Conservation (phyloP, 1,140 invertebrate species). For the Berghia stephanieae region DNA sequence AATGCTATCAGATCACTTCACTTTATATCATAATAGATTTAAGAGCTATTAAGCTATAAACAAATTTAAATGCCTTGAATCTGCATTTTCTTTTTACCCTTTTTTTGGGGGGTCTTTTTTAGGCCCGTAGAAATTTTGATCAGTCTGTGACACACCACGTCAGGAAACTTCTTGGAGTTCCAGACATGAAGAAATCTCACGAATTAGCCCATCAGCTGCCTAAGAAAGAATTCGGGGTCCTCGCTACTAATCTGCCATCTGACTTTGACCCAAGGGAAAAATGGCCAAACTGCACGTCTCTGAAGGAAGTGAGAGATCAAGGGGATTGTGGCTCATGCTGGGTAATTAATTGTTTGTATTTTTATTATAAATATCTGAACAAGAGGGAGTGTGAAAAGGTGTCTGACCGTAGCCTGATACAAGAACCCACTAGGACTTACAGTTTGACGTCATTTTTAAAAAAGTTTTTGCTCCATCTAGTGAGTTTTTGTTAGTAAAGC, state of each 20-base stretch:
- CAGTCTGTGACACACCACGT: conserved; percentile 15
- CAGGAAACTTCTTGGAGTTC: conserved; percentile 37
- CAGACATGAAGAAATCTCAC: conserved; percentile 4
- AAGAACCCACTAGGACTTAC: too few species aligned
- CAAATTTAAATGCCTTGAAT: too few species aligned
- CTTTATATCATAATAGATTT: too few species aligned
- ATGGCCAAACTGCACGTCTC: conserved; percentile 77
- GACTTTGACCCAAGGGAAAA: conserved; percentile 50
- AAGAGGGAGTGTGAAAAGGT: too few species aligned
- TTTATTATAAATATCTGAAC: too few species aligned
- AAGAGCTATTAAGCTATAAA: too few species aligned
- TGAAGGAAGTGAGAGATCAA: conserved; percentile 69
- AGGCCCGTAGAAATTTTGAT: conserved; percentile 50
- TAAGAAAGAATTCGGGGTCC: neutral
- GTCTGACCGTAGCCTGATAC: too few species aligned
- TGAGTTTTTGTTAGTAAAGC: too few species aligned
- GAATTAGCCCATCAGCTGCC: conserved; percentile 25
- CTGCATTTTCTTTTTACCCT: neutral
- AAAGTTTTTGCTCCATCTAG: too few species aligned
- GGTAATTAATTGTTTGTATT: conserved; percentile 51
- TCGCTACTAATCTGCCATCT: conserved; percentile 40
- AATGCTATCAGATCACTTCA: too few species aligned
- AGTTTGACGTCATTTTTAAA: too few species aligned
- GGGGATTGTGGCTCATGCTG: conserved; percentile 70
- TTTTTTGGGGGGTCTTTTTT: neutral